phyloP scores from a whole-genome alignment of 2,113 vertebrate species.

The Oreotrochilus melanogaster region DNA sequence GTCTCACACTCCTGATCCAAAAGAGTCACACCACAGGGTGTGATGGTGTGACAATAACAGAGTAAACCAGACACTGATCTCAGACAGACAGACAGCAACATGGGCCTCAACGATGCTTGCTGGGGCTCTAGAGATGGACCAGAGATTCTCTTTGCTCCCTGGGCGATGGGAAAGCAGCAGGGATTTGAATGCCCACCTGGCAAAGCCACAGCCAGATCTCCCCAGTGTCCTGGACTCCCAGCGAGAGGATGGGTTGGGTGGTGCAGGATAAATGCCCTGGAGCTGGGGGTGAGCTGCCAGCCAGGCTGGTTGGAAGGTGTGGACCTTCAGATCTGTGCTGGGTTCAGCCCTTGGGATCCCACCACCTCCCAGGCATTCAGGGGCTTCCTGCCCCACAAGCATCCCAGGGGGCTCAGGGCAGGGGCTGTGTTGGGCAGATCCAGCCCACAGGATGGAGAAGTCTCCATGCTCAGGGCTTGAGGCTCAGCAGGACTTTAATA shows the following conservation, averaged over 20 bases:
- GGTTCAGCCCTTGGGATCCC: not conserved
- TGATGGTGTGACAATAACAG: accelerated
- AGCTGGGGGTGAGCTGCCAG: not conserved
- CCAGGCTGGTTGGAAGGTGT: not conserved
- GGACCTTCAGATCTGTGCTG: not conserved
- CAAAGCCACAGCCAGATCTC: not conserved
- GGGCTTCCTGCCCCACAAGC: not conserved
- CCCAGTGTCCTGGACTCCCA: not conserved
- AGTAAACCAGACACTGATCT: not conserved
- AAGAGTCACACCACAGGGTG: not conserved
- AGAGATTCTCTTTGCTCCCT: not conserved
- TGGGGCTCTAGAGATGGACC: not conserved
- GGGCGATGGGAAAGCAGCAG: not conserved
- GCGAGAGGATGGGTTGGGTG: not conserved
- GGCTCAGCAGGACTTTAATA: not conserved
- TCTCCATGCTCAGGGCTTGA: not conserved
- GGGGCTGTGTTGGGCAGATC: not conserved
- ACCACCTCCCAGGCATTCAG: too few relatives aligned
- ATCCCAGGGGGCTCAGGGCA: accelerated
- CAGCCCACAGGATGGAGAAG: accelerated
- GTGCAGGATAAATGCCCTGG: too few relatives aligned
- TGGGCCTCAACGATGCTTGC: accelerated
- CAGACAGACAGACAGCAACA: not conserved
- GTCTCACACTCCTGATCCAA: not conserved
- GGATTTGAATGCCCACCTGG: not conserved